Percentiles rank a stretch among this genome's conserved stretches.
Evolutionary conservation across 1,140 invertebrate genomes (phyloP).

Genomic region (Megathymus violae): DNA sequence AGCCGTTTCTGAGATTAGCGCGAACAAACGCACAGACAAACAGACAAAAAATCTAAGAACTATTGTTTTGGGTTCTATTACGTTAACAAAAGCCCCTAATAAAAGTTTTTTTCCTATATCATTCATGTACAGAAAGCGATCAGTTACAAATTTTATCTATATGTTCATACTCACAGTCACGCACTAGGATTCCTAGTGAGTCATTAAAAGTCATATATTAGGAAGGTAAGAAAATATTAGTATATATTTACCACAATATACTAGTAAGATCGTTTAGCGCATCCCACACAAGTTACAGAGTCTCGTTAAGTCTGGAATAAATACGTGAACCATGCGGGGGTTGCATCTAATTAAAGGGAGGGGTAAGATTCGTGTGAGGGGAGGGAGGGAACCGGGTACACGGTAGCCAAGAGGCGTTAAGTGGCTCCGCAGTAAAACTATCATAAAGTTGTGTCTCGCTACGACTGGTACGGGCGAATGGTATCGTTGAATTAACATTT

Average conservation of each 20-base stretch:
- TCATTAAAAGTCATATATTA: not conserved
- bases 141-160: too few relatives aligned
- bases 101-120: too few relatives aligned
- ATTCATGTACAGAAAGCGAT: too few relatives aligned
- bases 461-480: conserved; percentile 56
- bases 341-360: conserved; percentile 63
- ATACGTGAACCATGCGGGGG: conserved; percentile 41
- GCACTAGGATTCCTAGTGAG: too few relatives aligned
- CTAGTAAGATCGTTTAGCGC: not conserved
- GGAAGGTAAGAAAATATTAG: too few relatives aligned
- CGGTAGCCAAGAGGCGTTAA: conserved; percentile 75
- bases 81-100: too few relatives aligned
- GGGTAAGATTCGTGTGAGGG: conserved; percentile 31
- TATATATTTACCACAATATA: conserved; percentile 1
- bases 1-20: too few relatives aligned
- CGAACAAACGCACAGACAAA: too few relatives aligned
- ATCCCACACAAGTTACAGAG: conserved; percentile 25
- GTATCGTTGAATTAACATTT: conserved; percentile 1
- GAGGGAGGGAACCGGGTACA: too few relatives aligned
- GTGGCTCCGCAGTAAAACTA: conserved; percentile 76
- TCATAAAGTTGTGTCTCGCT: conserved; percentile 76
- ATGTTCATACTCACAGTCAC: too few relatives aligned
- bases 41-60: too few relatives aligned
- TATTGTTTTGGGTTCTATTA: too few relatives aligned
- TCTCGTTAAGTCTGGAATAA: conserved; percentile 51